These are phyloP conservation scores for Piezodorus guildinii DNA, from an alignment of 1,140 invertebrate species.

Conservation along the genomic window DNA sequence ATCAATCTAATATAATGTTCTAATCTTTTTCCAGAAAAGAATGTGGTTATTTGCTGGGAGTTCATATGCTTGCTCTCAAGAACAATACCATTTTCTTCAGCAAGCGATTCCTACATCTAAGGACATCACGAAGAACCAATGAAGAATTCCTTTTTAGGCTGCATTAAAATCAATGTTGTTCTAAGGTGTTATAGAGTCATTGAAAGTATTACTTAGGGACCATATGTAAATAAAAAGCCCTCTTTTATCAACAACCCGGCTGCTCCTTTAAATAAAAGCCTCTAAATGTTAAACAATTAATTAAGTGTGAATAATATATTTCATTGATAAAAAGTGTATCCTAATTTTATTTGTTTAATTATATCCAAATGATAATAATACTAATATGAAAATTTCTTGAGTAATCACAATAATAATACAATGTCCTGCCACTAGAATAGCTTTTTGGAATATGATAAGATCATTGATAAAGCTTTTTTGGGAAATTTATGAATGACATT, in stretches of 20 bases:
- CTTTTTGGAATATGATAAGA: too few species aligned
- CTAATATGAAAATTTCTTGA: too few species aligned
- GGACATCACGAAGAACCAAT: conserved; percentile 71
- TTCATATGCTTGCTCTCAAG: conserved; percentile 51
- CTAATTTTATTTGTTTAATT: too few species aligned
- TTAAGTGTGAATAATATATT: too few species aligned
- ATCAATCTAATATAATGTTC: not conserved
- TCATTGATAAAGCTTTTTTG: too few species aligned
- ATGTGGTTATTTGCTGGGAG: conserved; percentile 83
- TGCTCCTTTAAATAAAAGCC: conserved; percentile 60
- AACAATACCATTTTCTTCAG: conserved; percentile 45
- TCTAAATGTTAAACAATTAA: not conserved
- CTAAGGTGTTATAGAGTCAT: conserved; percentile 63
- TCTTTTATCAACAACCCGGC: conserved; percentile 50
- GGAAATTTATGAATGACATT: too few species aligned
- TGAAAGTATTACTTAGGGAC: conserved; percentile 62
- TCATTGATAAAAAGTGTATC: too few species aligned
- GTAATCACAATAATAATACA: too few species aligned
- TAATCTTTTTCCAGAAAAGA: conserved; percentile 58
- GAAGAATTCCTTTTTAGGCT: conserved; percentile 47
- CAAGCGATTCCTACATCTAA: conserved; percentile 50
- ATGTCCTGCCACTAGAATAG: too few species aligned
- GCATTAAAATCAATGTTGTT: conserved; percentile 70
- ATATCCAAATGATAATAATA: too few species aligned
- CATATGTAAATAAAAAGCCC: conserved; percentile 70